A percentile compares a stretch with the other conserved stretches of the same genome.
Conservation (phyloP, 1,140 invertebrate species). For the Hycleus cichorii region DNA sequence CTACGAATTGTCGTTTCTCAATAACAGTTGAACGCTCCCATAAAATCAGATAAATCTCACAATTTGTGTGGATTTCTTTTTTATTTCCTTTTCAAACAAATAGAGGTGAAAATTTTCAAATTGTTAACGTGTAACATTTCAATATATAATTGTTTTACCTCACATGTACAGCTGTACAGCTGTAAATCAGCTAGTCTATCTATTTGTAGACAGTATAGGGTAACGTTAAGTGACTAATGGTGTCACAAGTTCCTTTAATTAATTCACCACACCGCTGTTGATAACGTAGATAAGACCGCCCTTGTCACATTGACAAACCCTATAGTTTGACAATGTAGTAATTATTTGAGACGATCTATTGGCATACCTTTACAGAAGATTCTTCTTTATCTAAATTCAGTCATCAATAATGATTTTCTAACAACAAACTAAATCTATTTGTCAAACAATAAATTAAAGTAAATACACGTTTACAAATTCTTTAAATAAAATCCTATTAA, state of each 20-base stretch:
- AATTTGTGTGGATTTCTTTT: too few species aligned
- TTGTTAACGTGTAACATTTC: too few species aligned
- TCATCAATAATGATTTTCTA: conserved; percentile 7
- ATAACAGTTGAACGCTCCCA: too few species aligned
- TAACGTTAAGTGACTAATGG: conserved; percentile 37
- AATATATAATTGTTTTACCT: conserved; percentile 11
- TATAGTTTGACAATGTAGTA: conserved; percentile 14
- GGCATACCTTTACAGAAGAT: conserved; percentile 1
- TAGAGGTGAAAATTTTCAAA: too few species aligned
- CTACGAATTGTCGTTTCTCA: too few species aligned
- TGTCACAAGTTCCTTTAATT: conserved; percentile 37
- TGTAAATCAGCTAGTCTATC: conserved; percentile 34
- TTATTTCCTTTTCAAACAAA: too few species aligned
- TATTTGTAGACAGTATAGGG: conserved; percentile 29
- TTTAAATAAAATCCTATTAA: too few species aligned
- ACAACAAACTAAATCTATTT: not conserved
- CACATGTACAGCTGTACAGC: conserved; percentile 29
- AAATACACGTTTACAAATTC: too few species aligned
- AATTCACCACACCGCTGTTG: conserved; percentile 36
- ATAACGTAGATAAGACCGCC: conserved; percentile 33
- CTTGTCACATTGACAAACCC: conserved; percentile 17
- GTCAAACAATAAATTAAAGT: too few species aligned
- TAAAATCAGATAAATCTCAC: too few species aligned
- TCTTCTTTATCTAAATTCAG: conserved; percentile 8
- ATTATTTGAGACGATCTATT: conserved; percentile 11